Evolutionary conservation across 1,140 invertebrate species (phyloP).

Genomic region (Bilobella aurantiaca): DNA sequence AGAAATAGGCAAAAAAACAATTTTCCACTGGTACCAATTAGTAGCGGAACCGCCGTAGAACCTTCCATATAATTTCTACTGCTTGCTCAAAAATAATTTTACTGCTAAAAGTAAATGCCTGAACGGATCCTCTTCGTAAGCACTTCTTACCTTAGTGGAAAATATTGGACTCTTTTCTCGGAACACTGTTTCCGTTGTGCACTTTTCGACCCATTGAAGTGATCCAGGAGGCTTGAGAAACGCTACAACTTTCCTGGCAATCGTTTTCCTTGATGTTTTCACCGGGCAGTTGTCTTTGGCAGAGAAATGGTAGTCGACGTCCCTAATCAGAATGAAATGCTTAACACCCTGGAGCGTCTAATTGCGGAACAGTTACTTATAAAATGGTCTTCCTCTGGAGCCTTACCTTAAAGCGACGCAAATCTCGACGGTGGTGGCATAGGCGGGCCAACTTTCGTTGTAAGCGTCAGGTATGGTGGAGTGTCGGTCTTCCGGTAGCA

Average conservation of each 20-base stretch:
- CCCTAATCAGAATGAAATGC: not conserved
- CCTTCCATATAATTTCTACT: not conserved
- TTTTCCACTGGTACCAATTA: too few relatives aligned
- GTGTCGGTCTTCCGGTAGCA: not conserved
- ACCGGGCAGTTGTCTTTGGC: not conserved
- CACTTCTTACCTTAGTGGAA: not conserved
- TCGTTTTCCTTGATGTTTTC: slow-evolving; percentile 1
- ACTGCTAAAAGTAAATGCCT: too few relatives aligned
- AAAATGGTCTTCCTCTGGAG: not conserved
- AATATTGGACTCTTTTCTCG: slow-evolving; percentile 14
- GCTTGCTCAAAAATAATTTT: too few relatives aligned
- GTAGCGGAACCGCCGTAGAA: too few relatives aligned
- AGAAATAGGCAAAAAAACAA: not conserved
- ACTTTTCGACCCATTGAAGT: slow-evolving; percentile 15
- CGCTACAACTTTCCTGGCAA: slow-evolving; percentile 10
- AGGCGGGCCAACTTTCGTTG: not conserved
- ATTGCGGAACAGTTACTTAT: too few relatives aligned
- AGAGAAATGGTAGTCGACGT: slow-evolving; percentile 12
- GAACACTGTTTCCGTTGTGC: slow-evolving; percentile 11
- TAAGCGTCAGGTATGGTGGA: not conserved
- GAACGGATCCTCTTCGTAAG: too few relatives aligned
- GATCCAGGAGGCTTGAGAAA: slow-evolving; percentile 17
- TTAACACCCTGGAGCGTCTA: not conserved
- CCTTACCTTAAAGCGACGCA: slow-evolving; percentile 1
- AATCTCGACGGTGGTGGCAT: not conserved